Percentiles rank a stretch among this genome's conserved stretches.
Conservation (phyloP, 2,888 invertebrate species). For the Loripinus fragilis region DNA sequence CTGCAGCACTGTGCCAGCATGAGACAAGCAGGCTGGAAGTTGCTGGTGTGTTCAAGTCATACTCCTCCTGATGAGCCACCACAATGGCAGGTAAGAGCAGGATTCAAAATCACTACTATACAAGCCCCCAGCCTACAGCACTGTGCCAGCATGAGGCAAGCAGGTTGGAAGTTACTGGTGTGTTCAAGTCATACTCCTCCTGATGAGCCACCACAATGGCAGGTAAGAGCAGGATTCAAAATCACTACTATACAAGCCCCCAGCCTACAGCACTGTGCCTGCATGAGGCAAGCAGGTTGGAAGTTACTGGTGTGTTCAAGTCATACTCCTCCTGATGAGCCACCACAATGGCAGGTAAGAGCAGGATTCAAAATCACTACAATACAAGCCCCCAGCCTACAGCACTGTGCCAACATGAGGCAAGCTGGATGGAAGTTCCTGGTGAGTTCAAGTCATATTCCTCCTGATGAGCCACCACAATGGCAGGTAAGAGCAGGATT, state of each 20-base stretch:
- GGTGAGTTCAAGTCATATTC: conserved; percentile 86
- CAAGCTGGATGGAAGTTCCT: conserved; percentile 92
- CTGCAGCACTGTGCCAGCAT: conserved; percentile 95
- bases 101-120: too few relatives aligned
- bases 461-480: conserved; percentile 84
- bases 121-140: too few relatives aligned
- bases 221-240: conserved; percentile 83
- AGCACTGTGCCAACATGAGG: conserved; percentile 93
- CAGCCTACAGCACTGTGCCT: conserved; percentile 94
- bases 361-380: too few relatives aligned
- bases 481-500: conserved; percentile 84
- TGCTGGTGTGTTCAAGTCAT: conserved; percentile 87
- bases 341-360: conserved; percentile 85
- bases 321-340: conserved; percentile 84
- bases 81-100: conserved; percentile 84
- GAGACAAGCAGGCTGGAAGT: conserved; percentile 92
- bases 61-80: conserved; percentile 84
- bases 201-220: conserved; percentile 85
- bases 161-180: conserved; percentile 91
- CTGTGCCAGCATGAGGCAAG: conserved; percentile 92
- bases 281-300: conserved; percentile 93
- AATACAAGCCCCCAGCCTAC: too few relatives aligned
- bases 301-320: conserved; percentile 88
- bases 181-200: conserved; percentile 85
- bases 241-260: too few relatives aligned